Conservation (phyloP, 1,140 invertebrate species). For the Periplaneta americana region DNA sequence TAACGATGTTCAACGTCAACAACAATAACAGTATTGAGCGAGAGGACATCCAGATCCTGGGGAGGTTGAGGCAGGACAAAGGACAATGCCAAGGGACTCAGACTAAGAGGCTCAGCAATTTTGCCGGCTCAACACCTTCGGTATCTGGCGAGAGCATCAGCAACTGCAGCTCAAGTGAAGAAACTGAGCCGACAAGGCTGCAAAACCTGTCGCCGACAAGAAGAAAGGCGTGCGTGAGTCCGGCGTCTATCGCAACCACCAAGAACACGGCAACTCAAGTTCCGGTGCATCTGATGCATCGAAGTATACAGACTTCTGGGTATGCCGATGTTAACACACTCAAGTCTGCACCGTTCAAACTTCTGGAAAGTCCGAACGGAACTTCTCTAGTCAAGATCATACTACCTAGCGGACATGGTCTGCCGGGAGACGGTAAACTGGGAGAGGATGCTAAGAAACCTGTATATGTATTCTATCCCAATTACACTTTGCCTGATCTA, state of each 20-base stretch:
- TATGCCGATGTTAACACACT: slow-evolving; percentile 10
- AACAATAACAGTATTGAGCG: slow-evolving; percentile 38
- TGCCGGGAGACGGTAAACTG: neutral
- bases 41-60: slow-evolving; percentile 5
- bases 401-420: neutral
- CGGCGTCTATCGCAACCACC: slow-evolving; percentile 36
- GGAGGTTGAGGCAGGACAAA: neutral
- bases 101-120: neutral
- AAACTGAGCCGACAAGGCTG: slow-evolving; percentile 38
- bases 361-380: slow-evolving; percentile 7
- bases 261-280: slow-evolving; percentile 46
- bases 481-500: slow-evolving; percentile 84
- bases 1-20: slow-evolving; percentile 38
- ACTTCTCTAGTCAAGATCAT: slow-evolving; percentile 12
- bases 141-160: slow-evolving; percentile 43
- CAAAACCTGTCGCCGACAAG: neutral
- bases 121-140: slow-evolving; percentile 24
- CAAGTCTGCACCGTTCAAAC: slow-evolving; percentile 10
- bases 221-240: neutral
- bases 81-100: neutral
- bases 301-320: slow-evolving; percentile 64
- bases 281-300: slow-evolving; percentile 55
- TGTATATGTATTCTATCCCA: slow-evolving; percentile 87
- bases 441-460: slow-evolving; percentile 35
- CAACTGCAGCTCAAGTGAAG: slow-evolving; percentile 46